Base-by-base conservation (phyloP, 2,113 vertebrate genomes). In the Clarias gariepinus region DNA sequence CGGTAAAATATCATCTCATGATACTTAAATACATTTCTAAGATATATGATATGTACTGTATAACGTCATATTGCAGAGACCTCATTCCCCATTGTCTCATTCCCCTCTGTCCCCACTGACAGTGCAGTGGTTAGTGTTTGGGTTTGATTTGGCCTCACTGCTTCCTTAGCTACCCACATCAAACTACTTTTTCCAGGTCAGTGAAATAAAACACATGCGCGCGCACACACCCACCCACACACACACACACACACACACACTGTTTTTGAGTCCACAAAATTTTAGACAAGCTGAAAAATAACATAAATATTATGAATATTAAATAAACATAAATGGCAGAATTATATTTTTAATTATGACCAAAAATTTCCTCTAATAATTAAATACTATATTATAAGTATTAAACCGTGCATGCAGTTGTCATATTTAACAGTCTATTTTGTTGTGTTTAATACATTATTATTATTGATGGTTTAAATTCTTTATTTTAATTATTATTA, bases 91-190 rank as follows among this genome's bases (percentile, higher is more conserved):
- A 36, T 36, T 36, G 33, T 36, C 33, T 36, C 33, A 36, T 36
- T 36, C 33, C 33, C 33, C 33, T 36, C 33, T 36, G 33, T 36
- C 33, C 33, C 1, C 33, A 36, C 3, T 36, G 33, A 36, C 33
- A 36, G 33, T 36, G 33, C 33, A 57, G 66, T 83, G 66, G 82
- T 83, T 83, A 69, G n/a, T 71, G 19, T 36, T 6, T 57, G 25
- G n/a, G 16, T 36, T 16, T 71, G 52, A 21, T 8, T 71, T 47
- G 61, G 28, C 52, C 15, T 12, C 15, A 68, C 18, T 69, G 53
- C 53, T 28, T 83, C 64, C 52, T 82, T n/a, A 3, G 47, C 25
- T 52, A 47, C 21, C 81, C 81, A 83, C 52, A 83, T 83, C 81
- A 69, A 15, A 83, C 36, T 23, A 16, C 25, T 30, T n/a, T 82